Evolutionary conservation across 1,140 invertebrate species (phyloP).

Genomic region (Drosophila setifemur): DNA sequence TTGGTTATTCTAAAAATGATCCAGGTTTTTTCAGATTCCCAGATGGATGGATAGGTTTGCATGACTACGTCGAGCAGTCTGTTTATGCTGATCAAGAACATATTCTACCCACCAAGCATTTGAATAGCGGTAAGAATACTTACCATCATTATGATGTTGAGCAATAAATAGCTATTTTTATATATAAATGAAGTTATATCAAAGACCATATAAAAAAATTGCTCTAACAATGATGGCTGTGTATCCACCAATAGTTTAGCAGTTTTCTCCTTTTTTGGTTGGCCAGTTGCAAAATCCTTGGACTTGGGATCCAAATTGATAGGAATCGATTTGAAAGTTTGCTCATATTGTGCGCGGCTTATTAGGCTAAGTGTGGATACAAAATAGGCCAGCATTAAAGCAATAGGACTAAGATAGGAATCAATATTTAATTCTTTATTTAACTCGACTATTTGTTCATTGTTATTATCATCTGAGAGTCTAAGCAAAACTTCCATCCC

Average conservation of each 20-base stretch:
- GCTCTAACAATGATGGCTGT: slow-evolving; percentile 84
- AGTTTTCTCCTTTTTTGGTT: neutral
- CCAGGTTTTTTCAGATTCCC: neutral
- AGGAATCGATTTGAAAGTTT: slow-evolving; percentile 23
- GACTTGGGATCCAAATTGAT: slow-evolving; percentile 16
- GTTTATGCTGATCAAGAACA: too few relatives aligned
- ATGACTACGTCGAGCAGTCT: too few relatives aligned
- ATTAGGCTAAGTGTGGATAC: slow-evolving; percentile 87
- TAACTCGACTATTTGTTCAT: slow-evolving; percentile 70
- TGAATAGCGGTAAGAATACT: slow-evolving; percentile 51
- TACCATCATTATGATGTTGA: slow-evolving; percentile 96
- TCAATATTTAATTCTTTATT: slow-evolving; percentile 85
- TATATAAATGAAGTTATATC: slow-evolving; percentile 88
- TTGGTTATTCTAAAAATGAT: too few relatives aligned
- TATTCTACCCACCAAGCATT: too few relatives aligned
- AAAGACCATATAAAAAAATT: slow-evolving; percentile 86
- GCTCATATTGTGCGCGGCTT: slow-evolving; percentile 85
- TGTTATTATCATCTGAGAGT: slow-evolving; percentile 84
- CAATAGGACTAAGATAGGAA: slow-evolving; percentile 88
- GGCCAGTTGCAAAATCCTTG: neutral
- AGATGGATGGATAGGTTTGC: too few relatives aligned
- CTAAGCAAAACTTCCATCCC: slow-evolving; percentile 85
- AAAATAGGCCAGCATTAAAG: slow-evolving; percentile 89
- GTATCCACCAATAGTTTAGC: neutral
- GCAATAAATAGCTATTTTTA: slow-evolving; percentile 92